phyloP scores from a whole-genome alignment of 2,113 vertebrate species.

The Narcine bancroftii region DNA sequence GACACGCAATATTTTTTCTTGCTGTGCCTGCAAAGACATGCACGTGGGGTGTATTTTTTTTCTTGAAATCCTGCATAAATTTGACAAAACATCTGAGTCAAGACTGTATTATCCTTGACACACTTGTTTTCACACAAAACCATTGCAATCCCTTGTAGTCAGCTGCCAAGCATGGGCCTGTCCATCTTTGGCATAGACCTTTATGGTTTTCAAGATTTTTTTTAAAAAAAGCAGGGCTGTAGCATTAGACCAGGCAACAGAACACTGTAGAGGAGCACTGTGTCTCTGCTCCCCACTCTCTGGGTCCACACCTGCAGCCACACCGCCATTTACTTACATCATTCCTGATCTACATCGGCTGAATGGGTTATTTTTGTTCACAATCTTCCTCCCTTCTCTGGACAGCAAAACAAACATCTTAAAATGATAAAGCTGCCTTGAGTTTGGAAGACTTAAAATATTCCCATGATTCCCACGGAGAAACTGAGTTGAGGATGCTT shows the following conservation, averaged over 20 bases:
- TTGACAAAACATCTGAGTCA: conserved; percentile 18
- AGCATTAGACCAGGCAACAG: too few species aligned
- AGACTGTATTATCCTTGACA: not conserved
- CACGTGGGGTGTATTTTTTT: not conserved
- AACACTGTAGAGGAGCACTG: too few species aligned
- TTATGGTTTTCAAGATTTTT: too few species aligned
- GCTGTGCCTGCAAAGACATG: conserved; percentile 4
- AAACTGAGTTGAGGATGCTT: not conserved
- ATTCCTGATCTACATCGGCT: too few species aligned
- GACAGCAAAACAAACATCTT: not conserved
- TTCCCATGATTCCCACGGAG: not conserved
- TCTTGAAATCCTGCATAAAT: not conserved
- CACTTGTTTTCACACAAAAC: not conserved
- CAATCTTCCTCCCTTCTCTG: not conserved
- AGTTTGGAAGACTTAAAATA: not conserved
- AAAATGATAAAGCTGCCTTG: not conserved
- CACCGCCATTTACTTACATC: too few species aligned
- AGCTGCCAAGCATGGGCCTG: too few species aligned
- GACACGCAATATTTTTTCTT: conserved; percentile 14
- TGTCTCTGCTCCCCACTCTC: too few species aligned
- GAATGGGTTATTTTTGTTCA: not conserved
- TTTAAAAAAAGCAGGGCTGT: too few species aligned
- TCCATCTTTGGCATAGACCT: too few species aligned
- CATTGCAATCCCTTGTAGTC: too few species aligned
- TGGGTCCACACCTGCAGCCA: too few species aligned